Evolutionary conservation across 2,888 invertebrate genomes (phyloP).

Genomic region (Mylabris sibirica): DNA sequence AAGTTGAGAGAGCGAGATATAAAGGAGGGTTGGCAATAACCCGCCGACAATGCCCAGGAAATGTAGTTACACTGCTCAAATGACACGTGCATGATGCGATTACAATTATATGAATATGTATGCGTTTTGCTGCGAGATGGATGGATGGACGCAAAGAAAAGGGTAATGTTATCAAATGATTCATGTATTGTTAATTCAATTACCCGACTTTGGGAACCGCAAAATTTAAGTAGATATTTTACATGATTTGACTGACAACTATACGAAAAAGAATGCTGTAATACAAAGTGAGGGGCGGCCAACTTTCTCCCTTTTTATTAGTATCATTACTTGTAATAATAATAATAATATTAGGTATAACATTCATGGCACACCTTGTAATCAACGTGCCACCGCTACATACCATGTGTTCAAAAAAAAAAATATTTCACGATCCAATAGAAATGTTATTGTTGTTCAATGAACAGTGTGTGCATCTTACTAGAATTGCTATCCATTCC

Average conservation of each 20-base stretch:
- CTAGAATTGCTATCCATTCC: not conserved
- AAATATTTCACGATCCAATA: not conserved
- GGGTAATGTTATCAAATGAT: slow-evolving; percentile 23
- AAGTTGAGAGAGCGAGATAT: slow-evolving; percentile 40
- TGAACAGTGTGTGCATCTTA: not conserved
- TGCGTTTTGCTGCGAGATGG: slow-evolving; percentile 41
- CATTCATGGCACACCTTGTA: not conserved
- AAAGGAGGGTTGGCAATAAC: slow-evolving; percentile 51
- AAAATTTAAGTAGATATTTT: slow-evolving; percentile 1
- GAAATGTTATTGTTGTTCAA: not conserved
- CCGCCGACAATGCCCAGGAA: slow-evolving; percentile 60
- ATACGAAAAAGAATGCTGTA: not conserved
- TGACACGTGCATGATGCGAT: slow-evolving; percentile 62
- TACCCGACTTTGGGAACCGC: slow-evolving; percentile 3
- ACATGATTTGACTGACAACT: not conserved
- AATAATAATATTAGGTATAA: not conserved
- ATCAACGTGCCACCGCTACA: not conserved
- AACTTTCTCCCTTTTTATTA: not conserved
- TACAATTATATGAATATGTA: slow-evolving; percentile 61
- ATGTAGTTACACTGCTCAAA: slow-evolving; percentile 60
- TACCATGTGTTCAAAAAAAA: not conserved
- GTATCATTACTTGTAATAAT: not conserved
- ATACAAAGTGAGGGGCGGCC: not conserved
- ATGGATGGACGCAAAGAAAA: slow-evolving; percentile 26
- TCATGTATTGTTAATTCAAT: slow-evolving; percentile 4